Conservation (phyloP, 2,797 vertebrate genomes). For the Varecia variegata region DNA sequence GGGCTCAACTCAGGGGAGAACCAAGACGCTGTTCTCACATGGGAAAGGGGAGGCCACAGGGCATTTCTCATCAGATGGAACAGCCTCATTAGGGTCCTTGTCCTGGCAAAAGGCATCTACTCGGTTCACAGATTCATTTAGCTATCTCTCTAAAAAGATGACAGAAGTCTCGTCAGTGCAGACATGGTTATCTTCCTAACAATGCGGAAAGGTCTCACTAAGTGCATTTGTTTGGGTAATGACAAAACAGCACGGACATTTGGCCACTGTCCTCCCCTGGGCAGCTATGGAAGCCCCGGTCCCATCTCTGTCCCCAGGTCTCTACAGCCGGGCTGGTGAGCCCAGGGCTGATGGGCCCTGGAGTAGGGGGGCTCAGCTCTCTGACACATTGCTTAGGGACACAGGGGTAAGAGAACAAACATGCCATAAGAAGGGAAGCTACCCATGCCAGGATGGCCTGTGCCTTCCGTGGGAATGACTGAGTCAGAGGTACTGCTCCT, state of each 20-base stretch:
- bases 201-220: not conserved
- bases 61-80: too few relatives aligned
- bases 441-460: slow-evolving; percentile 10
- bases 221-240: not conserved
- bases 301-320: not conserved
- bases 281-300: not conserved
- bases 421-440: slow-evolving; percentile 28
- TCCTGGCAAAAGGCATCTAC: not conserved
- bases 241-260: not conserved
- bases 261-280: not conserved
- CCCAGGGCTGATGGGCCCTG: not conserved
- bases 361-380: not conserved
- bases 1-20: not conserved
- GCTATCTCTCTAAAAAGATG: not conserved
- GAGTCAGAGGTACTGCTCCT: not conserved
- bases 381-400: not conserved
- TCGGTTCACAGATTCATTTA: not conserved
- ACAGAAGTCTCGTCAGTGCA: not conserved
- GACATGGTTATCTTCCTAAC: not conserved
- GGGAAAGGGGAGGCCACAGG: fast-evolving
- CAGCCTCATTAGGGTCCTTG: fast-evolving
- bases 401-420: not conserved
- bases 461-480: slow-evolving; percentile 36
- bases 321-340: not conserved
- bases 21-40: not conserved